Percentiles rank a stretch among this genome's conserved stretches.
Conservation (phyloP, 1,140 invertebrate genomes). For the Drosophila yakuba region DNA sequence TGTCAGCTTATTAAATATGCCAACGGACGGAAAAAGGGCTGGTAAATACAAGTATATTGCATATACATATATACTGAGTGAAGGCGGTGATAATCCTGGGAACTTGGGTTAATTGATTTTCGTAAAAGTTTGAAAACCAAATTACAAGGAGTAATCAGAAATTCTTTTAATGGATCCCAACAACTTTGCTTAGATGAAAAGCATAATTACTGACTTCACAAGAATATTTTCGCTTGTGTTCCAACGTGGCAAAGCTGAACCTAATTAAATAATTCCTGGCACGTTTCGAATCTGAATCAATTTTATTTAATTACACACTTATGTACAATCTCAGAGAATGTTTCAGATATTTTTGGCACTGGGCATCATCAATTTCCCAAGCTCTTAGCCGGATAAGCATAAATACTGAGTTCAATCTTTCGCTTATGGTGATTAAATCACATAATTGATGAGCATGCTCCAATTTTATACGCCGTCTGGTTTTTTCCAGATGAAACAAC, state of each 20-base stretch:
- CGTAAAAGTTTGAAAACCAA: constrained; percentile 23
- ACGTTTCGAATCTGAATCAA: constrained; percentile 23
- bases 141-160: constrained; percentile 18
- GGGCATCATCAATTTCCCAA: constrained; percentile 14
- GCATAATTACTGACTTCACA: constrained; percentile 3
- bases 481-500: not conserved
- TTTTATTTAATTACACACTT: constrained; percentile 29
- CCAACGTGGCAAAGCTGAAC: not conserved
- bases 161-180: constrained; percentile 3
- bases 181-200: constrained; percentile 7
- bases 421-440: constrained; percentile 44
- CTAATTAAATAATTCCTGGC: constrained; percentile 24
- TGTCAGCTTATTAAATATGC: constrained; percentile 25
- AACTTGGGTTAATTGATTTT: constrained; percentile 30
- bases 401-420: constrained; percentile 60
- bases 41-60: too few relatives aligned
- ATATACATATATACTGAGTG: not conserved
- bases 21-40: not conserved
- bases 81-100: not conserved
- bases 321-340: not conserved
- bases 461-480: constrained; percentile 6
- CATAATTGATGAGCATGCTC: constrained; percentile 47
- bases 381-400: constrained; percentile 3
- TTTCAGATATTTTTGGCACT: constrained; percentile 13
- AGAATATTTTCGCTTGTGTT: not conserved